These are phyloP conservation scores for Labrus mixtus DNA, from an alignment of 2,113 vertebrate species.

Conservation along the genomic window DNA sequence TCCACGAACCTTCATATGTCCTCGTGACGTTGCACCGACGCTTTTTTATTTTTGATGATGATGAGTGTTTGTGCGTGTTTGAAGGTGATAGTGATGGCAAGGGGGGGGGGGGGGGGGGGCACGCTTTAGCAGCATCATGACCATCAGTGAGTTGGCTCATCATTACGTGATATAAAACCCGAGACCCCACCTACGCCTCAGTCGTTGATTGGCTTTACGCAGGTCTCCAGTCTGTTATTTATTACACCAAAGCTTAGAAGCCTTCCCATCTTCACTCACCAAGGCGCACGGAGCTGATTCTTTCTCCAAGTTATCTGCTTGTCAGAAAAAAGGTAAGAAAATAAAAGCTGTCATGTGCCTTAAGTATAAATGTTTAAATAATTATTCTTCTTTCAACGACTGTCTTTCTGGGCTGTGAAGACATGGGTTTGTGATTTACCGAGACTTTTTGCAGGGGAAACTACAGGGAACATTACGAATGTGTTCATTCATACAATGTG, in stretches of 20 bases:
- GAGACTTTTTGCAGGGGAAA: slow-evolving; percentile 7
- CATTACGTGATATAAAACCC: slow-evolving; percentile 66
- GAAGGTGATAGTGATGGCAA: not conserved
- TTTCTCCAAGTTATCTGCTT: slow-evolving; percentile 15
- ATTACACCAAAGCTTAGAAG: slow-evolving; percentile 62
- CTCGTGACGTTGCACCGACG: slow-evolving; percentile 37
- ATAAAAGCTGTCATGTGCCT: not conserved
- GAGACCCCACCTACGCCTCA: slow-evolving; percentile 77
- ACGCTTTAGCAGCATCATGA: slow-evolving; percentile 42
- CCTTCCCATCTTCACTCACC: slow-evolving; percentile 39
- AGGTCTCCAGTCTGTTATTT: slow-evolving; percentile 76
- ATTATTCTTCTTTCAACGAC: not conserved
- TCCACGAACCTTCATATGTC: not conserved
- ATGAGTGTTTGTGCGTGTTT: slow-evolving; percentile 5
- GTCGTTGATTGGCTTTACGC: slow-evolving; percentile 84
- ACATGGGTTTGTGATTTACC: not conserved
- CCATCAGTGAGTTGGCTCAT: slow-evolving; percentile 65
- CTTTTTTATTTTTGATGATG: slow-evolving; percentile 8
- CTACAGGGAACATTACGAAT: not conserved
- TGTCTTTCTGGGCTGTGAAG: not conserved
- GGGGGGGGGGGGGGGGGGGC: slow-evolving; percentile 4
- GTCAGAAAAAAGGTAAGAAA: slow-evolving; percentile 62
- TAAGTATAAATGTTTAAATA: not conserved
- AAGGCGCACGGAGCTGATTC: slow-evolving; percentile 39
- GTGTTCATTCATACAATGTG: too few relatives aligned